Base-by-base conservation (phyloP, 2,113 vertebrate genomes). In the Progne subis region DNA sequence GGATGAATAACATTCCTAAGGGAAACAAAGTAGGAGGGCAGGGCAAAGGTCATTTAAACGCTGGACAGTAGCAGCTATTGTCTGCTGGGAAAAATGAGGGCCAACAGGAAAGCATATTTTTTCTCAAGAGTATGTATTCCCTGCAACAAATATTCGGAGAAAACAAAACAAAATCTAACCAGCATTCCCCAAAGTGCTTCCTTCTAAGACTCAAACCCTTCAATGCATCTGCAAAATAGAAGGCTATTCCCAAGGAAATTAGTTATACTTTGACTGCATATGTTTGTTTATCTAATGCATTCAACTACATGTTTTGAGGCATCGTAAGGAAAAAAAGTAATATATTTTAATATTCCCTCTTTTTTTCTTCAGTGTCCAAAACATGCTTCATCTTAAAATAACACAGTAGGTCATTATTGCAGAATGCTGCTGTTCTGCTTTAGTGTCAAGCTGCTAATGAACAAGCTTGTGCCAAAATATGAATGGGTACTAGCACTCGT, bases 1-100 rank as follows among this genome's bases (percentile, higher is more conserved):
- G 97, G 86, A 96, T 97, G 95, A 98, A 98, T 98, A 92, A 81
- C 97, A 98, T 98, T 98, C 97, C 96, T 92, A 53, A 88, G 86
- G 94, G 96, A 98, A 97, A 98, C 92, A 68, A 97, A 97, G 97
- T 98, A 97, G 97, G 97, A 97, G 92, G 95, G 65, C 63, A 96
- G 93, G 96, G 94, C 94, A 97, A 83, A 98, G 98, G 97, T 97
- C 97, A 63, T 97, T 97, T 95, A 98, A 98, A 98, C 65, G 67
- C 88, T 95, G 97, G 95, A 97, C 95, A 96, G 97, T 97, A 97
- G 96, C 92, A 95, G 82, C 96, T 94, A 82, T 98, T 97, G 95
- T 97, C 92, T 96, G 60, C 71, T 60, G 90, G 93, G 76, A 88
- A 94, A 94, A 74, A 74, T 43, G 65, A 95, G 75, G 49, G 57